Conservation (phyloP, 2,888 invertebrate genomes). For the Drosophila nr. medialis region DNA sequence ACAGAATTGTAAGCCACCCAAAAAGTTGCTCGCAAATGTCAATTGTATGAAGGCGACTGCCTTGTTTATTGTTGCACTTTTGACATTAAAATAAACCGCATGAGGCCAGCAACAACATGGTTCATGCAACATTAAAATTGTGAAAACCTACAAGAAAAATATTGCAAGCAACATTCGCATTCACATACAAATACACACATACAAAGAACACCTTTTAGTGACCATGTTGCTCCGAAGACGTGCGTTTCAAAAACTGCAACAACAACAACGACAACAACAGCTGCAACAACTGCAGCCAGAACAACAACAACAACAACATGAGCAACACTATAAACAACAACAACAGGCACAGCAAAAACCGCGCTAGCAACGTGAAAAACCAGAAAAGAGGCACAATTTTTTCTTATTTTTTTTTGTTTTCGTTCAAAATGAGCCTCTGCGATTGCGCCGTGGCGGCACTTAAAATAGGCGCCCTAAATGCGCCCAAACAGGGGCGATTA, state of each 20-base stretch:
- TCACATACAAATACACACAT: slow-evolving; percentile 28
- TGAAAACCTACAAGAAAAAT: slow-evolving; percentile 59
- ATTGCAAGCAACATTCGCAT: slow-evolving; percentile 62
- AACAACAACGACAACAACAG: slow-evolving; percentile 37
- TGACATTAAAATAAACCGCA: slow-evolving; percentile 56
- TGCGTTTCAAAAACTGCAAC: slow-evolving; percentile 69
- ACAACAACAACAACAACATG: slow-evolving; percentile 38
- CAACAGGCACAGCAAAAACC: slow-evolving; percentile 45
- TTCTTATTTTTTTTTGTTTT: slow-evolving; percentile 49
- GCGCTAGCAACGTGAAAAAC: slow-evolving; percentile 73
- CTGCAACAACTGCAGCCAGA: slow-evolving; percentile 37
- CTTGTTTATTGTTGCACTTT: slow-evolving; percentile 55
- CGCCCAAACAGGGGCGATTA: slow-evolving; percentile 35
- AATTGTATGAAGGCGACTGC: slow-evolving; percentile 42
- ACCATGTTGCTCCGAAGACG: slow-evolving; percentile 71
- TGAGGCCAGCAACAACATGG: slow-evolving; percentile 52
- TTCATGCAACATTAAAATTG: slow-evolving; percentile 68
- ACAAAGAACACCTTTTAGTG: slow-evolving; percentile 61
- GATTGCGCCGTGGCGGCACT: slow-evolving; percentile 26
- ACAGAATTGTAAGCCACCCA: slow-evolving; percentile 61
- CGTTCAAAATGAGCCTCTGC: slow-evolving; percentile 52
- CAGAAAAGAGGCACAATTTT: slow-evolving; percentile 77
- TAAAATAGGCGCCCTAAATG: slow-evolving; percentile 44
- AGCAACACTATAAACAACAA: slow-evolving; percentile 17
- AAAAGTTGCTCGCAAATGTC: slow-evolving; percentile 57